phyloP scores from a whole-genome alignment of 2,113 vertebrate species.

The Coracopsis vasa region DNA sequence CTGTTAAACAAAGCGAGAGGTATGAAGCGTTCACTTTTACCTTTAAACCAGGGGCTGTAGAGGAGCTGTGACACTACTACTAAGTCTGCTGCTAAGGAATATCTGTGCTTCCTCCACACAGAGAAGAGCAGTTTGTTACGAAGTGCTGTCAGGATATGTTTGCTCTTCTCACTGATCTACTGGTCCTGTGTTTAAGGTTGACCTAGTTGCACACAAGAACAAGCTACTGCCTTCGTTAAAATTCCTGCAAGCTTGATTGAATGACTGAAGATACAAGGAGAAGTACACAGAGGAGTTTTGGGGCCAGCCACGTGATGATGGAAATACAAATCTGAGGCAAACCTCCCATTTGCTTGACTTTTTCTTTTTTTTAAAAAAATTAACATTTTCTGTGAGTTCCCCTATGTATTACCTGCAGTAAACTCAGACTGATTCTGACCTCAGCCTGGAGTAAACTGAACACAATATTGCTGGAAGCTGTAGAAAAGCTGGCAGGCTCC shows the following conservation, averaged over 20 bases:
- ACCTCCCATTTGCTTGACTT: not conserved
- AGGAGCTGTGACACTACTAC: not conserved
- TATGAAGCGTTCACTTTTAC: not conserved
- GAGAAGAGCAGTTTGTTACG: not conserved
- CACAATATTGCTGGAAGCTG: not conserved
- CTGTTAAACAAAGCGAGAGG: not conserved
- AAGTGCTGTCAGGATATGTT: not conserved
- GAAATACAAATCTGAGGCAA: not conserved
- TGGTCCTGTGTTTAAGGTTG: conserved; percentile 9
- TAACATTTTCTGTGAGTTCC: not conserved
- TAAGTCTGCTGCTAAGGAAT: not conserved
- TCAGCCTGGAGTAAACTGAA: not conserved
- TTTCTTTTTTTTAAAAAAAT: not conserved
- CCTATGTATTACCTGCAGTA: not conserved
- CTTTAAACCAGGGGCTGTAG: not conserved
- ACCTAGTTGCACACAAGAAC: not conserved
- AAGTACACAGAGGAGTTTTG: not conserved
- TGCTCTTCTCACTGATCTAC: not conserved
- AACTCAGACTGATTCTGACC: not conserved
- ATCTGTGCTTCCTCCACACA: not conserved
- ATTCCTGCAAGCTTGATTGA: conserved; percentile 4
- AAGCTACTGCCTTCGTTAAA: not conserved
- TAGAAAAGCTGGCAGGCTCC: not conserved
- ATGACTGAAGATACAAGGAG: not conserved
- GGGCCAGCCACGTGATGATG: not conserved